Conservation (phyloP, 2,797 vertebrate genomes). For the Rhinatrema bivittatum region DNA sequence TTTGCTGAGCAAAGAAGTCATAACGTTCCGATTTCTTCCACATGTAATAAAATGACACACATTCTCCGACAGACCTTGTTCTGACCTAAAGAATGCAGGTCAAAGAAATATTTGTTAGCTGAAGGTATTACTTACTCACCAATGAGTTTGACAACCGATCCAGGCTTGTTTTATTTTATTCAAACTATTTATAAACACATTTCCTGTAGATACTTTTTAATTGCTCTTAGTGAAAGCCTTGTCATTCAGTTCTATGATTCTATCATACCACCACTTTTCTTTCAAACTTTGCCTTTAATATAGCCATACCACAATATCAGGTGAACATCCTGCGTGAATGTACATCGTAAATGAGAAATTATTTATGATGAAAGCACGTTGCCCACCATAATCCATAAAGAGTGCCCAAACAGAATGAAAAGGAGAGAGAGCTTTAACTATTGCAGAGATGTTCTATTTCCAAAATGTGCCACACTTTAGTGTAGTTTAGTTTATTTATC, state of each 20-base stretch:
- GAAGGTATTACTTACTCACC: too few species aligned
- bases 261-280: not conserved
- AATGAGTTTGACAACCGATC: too few species aligned
- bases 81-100: conserved; percentile 68
- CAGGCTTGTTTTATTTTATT: too few species aligned
- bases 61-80: conserved; percentile 92
- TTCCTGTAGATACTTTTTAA: not conserved
- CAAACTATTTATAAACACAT: not conserved
- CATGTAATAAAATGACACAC: conserved; percentile 97
- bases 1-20: conserved; percentile 97
- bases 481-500: too few species aligned
- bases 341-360: not conserved
- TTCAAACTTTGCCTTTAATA: too few species aligned
- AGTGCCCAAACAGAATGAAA: too few species aligned
- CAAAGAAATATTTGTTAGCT: not conserved
- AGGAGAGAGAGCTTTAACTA: too few species aligned
- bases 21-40: conserved; percentile 98
- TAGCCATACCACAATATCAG: not conserved
- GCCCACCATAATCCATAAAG: too few species aligned
- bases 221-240: not conserved
- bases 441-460: too few species aligned
- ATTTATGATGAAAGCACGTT: too few species aligned
- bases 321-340: not conserved
- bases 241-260: not conserved
- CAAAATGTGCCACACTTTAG: too few species aligned